Evolutionary conservation across 2,113 vertebrate species (phyloP), one percentile per base, ranked within the genome.

Genomic region (Notothenia coriiceps): DNA sequence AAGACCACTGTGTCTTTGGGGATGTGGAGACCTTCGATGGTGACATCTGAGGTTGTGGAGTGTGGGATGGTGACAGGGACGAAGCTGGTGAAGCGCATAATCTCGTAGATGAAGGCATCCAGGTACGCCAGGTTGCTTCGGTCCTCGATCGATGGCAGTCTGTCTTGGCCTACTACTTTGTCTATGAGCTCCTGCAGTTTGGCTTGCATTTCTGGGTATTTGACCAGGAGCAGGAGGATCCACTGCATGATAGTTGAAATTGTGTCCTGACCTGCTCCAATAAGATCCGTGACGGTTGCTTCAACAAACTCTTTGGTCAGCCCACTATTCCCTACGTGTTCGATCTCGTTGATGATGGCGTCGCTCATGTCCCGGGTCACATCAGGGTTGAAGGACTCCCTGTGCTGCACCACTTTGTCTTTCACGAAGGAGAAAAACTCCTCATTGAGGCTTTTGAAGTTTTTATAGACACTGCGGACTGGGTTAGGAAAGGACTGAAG

Each of bases 1-100:
- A 97, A 97, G 68, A 97, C 93, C 52, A 97, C 95, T 0, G 96
- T 97, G 92, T 96, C 95, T 84, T 95, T 95, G 70, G 96, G 96
- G 88, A 97, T 96, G 94, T 90, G 91, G 84, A 96, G 93, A 69
- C 96, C 96, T 22, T 95, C 94, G 0, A 97, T 94, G 9, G 93
- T 93, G 66, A 96, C 96, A 1, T 96, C 95, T 0, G 94, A 83
- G 0, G 96, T 97, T 67, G 97, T 97, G 47, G 96, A 96, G 52
- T 97, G 97, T 0, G 97, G 96, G 88, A 97, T 97, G 82, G 97
- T 96, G 85, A 97, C 54, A 0, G 97, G 97, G 52, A 97, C 95
- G 0, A 97, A 97, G 93, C 96, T 97, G 88, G 93, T 96, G 92
- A 94, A 97, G 84, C 96, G 95, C 91, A 97, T 93, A 4, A 93